Evolutionary conservation across 2,888 invertebrate species (phyloP), one percentile per base, ranked within the genome.

Genomic region (Adineta ricciae): DNA sequence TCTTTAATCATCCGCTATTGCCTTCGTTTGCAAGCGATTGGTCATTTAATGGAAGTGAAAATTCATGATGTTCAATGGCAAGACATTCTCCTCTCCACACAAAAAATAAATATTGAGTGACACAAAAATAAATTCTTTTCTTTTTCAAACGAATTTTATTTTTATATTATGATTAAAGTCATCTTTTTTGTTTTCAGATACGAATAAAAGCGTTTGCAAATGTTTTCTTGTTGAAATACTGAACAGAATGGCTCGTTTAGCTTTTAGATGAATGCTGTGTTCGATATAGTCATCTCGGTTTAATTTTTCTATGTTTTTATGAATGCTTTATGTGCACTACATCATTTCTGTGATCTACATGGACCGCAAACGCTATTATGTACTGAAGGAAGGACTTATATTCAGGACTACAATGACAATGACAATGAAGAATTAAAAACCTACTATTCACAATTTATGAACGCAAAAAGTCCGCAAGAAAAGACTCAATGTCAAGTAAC

Each of bases 341-440:
- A 96, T 88, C 96, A 96, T 91, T 97, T 97, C 90, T 97, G 97
- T 91, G 97, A 97, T 91, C 93, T 94, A 41, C 96, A 97, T 90
- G 97, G 97, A 0, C 97, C 97, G 0, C 94, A 94, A 88, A 94
- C 96, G 5, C 92, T 97, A 85, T 94, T 96, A 88, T 95, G 95
- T 87, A 96, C 96, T 0, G 95, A 96, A 91, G 94, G 95, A 24
- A 54, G 78, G 41, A 93, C 92, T 87, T 92, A 92, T 85, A 89
- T 89, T 8, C 87, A 89, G 41, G 89, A 89, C 41, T 86, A 86
- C 2, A 82, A 82, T 46, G 84, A 87, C 54, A 83, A 86, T 21
- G 83, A 86, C 54, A 87, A 86, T 32, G 84, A 73, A 84, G 11
- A 9, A 9, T 24, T 83, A 54, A 49, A 83, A 49, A 19, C 50